phyloP scores from a whole-genome alignment of 2,888 invertebrate species.

The Ischnus inquisitorius region DNA sequence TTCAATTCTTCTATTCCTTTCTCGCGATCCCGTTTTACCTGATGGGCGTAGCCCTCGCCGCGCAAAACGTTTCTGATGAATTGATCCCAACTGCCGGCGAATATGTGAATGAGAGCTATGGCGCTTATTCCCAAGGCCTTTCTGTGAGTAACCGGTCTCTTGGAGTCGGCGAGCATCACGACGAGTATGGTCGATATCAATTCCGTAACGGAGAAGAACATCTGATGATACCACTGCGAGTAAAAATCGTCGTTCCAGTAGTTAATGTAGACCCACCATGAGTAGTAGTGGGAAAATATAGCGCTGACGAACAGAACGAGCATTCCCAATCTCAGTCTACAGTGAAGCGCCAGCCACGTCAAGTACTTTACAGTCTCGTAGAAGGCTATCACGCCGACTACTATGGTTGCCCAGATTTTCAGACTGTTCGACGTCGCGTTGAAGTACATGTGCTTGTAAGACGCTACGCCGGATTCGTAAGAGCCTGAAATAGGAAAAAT shows the following conservation, averaged over 20 bases:
- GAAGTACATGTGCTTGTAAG: slow-evolving; percentile 91
- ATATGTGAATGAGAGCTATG: slow-evolving; percentile 88
- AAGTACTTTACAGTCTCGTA: slow-evolving; percentile 89
- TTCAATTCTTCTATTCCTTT: not conserved
- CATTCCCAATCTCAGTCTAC: slow-evolving; percentile 88
- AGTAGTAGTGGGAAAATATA: slow-evolving; percentile 90
- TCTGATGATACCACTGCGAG: slow-evolving; percentile 90
- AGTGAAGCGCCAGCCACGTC: slow-evolving; percentile 86
- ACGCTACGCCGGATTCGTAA: slow-evolving; percentile 90
- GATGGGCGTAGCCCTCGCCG: slow-evolving; percentile 89
- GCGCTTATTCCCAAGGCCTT: slow-evolving; percentile 88
- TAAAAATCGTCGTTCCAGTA: slow-evolving; percentile 91
- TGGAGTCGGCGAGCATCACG: slow-evolving; percentile 87
- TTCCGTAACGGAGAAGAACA: slow-evolving; percentile 88
- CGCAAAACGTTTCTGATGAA: slow-evolving; percentile 89
- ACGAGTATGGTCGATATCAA: slow-evolving; percentile 88
- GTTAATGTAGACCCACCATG: slow-evolving; percentile 90
- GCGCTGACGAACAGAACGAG: slow-evolving; percentile 88
- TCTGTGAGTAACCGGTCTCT: slow-evolving; percentile 86
- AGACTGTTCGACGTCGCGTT: slow-evolving; percentile 89
- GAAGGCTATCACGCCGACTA: slow-evolving; percentile 87
- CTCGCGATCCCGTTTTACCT: slow-evolving; percentile 84
- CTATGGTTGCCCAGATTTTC: slow-evolving; percentile 89
- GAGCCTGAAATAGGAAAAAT: slow-evolving; percentile 86
- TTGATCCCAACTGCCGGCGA: slow-evolving; percentile 89